Evolutionary conservation across 1,140 invertebrate species (phyloP).

Genomic region (Parasteatoda tepidariorum): DNA sequence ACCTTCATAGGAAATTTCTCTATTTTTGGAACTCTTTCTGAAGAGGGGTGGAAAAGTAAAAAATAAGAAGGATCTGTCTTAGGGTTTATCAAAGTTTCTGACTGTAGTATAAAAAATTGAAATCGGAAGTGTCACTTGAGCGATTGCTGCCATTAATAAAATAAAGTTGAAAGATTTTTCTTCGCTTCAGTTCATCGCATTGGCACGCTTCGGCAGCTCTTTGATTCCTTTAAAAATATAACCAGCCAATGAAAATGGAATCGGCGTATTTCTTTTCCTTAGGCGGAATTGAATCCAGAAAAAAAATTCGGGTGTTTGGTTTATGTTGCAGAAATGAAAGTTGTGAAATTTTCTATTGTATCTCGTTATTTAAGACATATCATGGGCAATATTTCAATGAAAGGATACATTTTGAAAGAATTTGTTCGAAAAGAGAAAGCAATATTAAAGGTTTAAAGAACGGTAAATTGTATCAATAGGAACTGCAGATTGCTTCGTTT

Average conservation of each 20-base stretch:
- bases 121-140: constrained; percentile 56
- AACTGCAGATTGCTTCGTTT: too few relatives aligned
- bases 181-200: constrained; percentile 18
- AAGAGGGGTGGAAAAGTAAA: not conserved
- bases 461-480: too few relatives aligned
- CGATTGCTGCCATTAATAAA: constrained; percentile 52
- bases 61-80: constrained; percentile 24
- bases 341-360: too few relatives aligned
- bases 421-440: too few relatives aligned
- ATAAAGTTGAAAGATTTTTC: constrained; percentile 44
- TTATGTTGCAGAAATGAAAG: not conserved
- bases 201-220: not conserved
- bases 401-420: too few relatives aligned
- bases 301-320: not conserved
- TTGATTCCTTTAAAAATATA: constrained; percentile 10
- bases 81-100: constrained; percentile 39
- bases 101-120: constrained; percentile 38
- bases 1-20: constrained; percentile 16
- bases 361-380: too few relatives aligned
- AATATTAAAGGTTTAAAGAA: too few relatives aligned
- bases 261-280: not conserved
- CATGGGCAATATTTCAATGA: too few relatives aligned
- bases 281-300: not conserved
- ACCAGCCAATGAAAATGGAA: constrained; percentile 2
- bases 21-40: constrained; percentile 1